Evolutionary conservation across 2,888 invertebrate species (phyloP), one percentile per base, ranked within the genome.

Genomic region (Oxyscelio sp.): DNA sequence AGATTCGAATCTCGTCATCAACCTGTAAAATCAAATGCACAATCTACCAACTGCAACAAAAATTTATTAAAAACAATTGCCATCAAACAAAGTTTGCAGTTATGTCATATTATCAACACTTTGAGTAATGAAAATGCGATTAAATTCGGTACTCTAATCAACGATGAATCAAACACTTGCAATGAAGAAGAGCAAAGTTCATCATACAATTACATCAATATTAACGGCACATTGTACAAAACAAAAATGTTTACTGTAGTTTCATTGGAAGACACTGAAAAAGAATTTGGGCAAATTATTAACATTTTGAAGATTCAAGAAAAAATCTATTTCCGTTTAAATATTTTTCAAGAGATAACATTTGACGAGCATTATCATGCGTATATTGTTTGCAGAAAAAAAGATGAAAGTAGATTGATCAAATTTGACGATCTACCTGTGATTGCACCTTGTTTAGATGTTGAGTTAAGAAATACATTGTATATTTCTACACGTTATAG

Each of bases 321-420:
- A 2, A n/a, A 56, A 27, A 56, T 56, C 5, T 27, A n/a, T 17
- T 56, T 56, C 13, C n/a, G 17, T 15, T 8, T 56, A n/a, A 27
- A 56, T 31, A 27, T 56, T 4, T 56, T 56, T 27, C 68, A 78
- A 31, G 74, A 81, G 82, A 68, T 78, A 24, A 68, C 61, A n/a
- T 82, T 85, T 58, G 74, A 82, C 59, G 45, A 74, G 8, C 70
- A 85, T 59, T 70, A 31, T 40, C 68, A 75, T 34, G 82, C 75
- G 43, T 85, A 82, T 50, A 63, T 68, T 40, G 74, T 50, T 27
- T 27, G n/a, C n/a, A n/a, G n/a, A n/a, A n/a, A n/a, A n/a, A n/a
- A n/a, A n/a, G n/a, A n/a, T n/a, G n/a, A n/a, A n/a, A n/a, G n/a
- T n/a, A n/a, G n/a, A n/a, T n/a, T n/a, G n/a, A n/a, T n/a, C n/a